Conservation (phyloP, 1,140 invertebrate species). For the Coenobita brevimanus region DNA sequence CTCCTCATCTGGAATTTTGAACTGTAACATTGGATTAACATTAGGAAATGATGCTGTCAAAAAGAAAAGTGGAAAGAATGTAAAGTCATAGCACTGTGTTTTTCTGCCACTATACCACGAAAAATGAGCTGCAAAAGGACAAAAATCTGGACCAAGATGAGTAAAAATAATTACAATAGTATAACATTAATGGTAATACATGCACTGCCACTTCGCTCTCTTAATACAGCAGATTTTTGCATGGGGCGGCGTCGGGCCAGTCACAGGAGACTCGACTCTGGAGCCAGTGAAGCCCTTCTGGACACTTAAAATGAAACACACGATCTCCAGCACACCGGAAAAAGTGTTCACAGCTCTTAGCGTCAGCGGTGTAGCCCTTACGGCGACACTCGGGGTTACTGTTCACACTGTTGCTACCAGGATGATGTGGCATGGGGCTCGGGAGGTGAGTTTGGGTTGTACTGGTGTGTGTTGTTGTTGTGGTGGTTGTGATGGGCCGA, state of each 20-base stretch:
- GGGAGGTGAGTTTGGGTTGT: neutral
- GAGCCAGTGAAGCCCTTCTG: constrained; percentile 77
- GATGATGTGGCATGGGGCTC: neutral
- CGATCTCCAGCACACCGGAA: constrained; percentile 20
- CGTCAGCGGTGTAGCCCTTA: constrained; percentile 22
- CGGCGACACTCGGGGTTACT: neutral
- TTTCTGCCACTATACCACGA: too few species aligned
- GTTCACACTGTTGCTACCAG: neutral
- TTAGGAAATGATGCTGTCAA: too few species aligned
- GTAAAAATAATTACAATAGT: too few species aligned
- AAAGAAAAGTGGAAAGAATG: too few species aligned
- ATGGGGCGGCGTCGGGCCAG: constrained; percentile 60
- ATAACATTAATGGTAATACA: too few species aligned
- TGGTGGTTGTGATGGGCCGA: neutral
- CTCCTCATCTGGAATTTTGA: too few species aligned
- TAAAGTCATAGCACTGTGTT: too few species aligned
- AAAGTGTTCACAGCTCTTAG: neutral
- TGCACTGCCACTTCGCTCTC: too few species aligned
- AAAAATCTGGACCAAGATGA: too few species aligned
- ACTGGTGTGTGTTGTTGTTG: neutral
- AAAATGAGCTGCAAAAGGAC: too few species aligned
- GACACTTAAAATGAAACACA: constrained; percentile 71
- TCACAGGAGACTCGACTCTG: constrained; percentile 74
- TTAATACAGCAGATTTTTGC: neutral
- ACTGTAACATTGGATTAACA: too few species aligned